Evolutionary conservation across 2,113 vertebrate species (phyloP).

Genomic region (Falcunculus frontatus): DNA sequence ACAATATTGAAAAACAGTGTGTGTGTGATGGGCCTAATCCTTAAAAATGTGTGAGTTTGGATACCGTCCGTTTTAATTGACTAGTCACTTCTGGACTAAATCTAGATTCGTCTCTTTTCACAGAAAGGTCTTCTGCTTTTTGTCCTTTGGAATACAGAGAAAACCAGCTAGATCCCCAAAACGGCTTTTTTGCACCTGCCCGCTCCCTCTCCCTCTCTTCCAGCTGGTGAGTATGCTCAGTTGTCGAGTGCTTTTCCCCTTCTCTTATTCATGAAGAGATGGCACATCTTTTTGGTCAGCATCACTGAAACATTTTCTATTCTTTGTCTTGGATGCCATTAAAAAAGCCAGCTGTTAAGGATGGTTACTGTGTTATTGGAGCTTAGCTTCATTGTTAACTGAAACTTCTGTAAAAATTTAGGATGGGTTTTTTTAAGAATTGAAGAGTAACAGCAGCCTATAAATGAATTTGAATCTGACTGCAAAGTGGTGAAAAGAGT

Average conservation of each 20-base stretch:
- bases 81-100: not conserved
- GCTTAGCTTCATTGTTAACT: not conserved
- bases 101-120: not conserved
- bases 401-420: not conserved
- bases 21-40: not conserved
- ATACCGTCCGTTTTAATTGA: not conserved
- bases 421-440: not conserved
- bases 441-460: not conserved
- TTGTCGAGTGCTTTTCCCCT: not conserved
- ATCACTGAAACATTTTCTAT: not conserved
- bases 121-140: not conserved
- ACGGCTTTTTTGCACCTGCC: conserved; percentile 14
- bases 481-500: not conserved
- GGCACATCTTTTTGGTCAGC: conserved; percentile 4
- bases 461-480: not conserved
- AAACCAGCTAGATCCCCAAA: not conserved
- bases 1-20: conserved; percentile 22
- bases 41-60: not conserved
- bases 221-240: conserved; percentile 6
- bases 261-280: conserved; percentile 32
- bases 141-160: not conserved
- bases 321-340: not conserved
- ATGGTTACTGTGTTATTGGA: not conserved
- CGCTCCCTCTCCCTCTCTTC: not conserved
- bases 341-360: not conserved